These are phyloP conservation scores for Notamacropus eugenii DNA, from an alignment of 2,797 vertebrate species.

Conservation along the genomic window DNA sequence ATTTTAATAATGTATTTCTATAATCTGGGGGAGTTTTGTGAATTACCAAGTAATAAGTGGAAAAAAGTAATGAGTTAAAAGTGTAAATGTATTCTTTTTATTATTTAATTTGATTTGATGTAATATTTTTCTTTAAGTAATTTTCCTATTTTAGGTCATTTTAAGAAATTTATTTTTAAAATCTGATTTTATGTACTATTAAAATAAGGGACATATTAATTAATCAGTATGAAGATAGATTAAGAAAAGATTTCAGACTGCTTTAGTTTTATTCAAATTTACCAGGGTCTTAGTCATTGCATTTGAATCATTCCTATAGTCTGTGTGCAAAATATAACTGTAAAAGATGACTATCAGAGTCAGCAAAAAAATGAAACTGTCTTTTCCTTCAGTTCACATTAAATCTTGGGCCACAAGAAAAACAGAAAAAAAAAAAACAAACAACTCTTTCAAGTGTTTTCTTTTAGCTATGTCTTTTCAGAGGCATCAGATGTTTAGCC, in stretches of 20 bases:
- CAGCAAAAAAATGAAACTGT: slow-evolving; percentile 9
- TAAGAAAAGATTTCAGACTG: slow-evolving; percentile 11
- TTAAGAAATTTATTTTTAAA: background rate
- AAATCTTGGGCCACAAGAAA: background rate
- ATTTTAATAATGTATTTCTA: background rate
- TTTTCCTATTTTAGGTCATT: slow-evolving; percentile 8
- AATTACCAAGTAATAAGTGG: slow-evolving; percentile 16
- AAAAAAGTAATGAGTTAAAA: slow-evolving; percentile 34
- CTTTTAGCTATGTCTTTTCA: background rate
- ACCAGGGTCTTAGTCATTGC: background rate
- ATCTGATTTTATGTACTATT: background rate
- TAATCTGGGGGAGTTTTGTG: slow-evolving; percentile 16
- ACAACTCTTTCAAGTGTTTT: background rate
- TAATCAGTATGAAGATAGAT: slow-evolving; percentile 10
- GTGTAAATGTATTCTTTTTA: slow-evolving; percentile 20
- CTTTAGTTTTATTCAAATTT: background rate
- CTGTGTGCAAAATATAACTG: background rate
- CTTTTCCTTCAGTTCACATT: background rate
- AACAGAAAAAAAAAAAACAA: background rate
- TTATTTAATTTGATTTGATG: slow-evolving; percentile 49
- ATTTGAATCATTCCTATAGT: background rate
- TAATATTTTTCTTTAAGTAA: slow-evolving; percentile 11
- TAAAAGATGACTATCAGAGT: background rate
- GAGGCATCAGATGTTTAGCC: no score
- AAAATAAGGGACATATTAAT: slow-evolving; percentile 5